Conservation (phyloP, 2,888 invertebrate species). For the Dicranocentrus wangi region DNA sequence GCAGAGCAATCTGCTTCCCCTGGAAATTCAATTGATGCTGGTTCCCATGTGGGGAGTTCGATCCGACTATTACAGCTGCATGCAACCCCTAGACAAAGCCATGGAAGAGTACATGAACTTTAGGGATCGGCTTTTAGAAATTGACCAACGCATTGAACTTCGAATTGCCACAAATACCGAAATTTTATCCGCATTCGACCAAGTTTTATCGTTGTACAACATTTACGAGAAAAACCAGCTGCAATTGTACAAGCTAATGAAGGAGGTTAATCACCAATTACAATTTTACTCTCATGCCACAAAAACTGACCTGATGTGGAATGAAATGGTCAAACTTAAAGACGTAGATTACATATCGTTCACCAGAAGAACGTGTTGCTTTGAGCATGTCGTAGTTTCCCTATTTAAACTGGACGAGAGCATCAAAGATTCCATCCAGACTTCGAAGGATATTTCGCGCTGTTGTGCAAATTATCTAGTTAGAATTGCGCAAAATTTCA, state of each 20-base stretch:
- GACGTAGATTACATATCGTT: conserved; percentile 29
- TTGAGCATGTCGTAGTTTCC: conserved; percentile 40
- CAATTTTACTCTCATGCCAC: conserved; percentile 20
- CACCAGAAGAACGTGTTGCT: conserved; percentile 35
- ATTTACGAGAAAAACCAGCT: conserved; percentile 36
- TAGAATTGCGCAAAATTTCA: conserved; percentile 25
- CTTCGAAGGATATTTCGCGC: conserved; percentile 33
- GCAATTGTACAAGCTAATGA: conserved; percentile 16
- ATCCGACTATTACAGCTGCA: conserved; percentile 30
- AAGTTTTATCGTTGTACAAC: conserved; percentile 13
- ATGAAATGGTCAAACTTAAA: conserved; percentile 34
- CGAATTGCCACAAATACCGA: conserved; percentile 32
- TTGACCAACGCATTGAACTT: conserved; percentile 40
- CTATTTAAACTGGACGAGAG: conserved; percentile 50
- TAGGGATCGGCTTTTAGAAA: conserved; percentile 23
- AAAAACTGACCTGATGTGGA: conserved; percentile 40
- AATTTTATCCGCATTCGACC: conserved; percentile 24
- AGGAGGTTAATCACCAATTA: conserved; percentile 33
- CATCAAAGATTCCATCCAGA: conserved; percentile 26
- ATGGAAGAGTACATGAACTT: conserved; percentile 40
- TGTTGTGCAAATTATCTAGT: conserved; percentile 43
- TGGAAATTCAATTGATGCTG: conserved; percentile 49
- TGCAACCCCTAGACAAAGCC: conserved; percentile 39
- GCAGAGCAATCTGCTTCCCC: conserved; percentile 18
- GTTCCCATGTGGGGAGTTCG: conserved; percentile 49